These are phyloP conservation scores for Patella caerulea DNA, from an alignment of 2,888 invertebrate species.

Conservation along the genomic window DNA sequence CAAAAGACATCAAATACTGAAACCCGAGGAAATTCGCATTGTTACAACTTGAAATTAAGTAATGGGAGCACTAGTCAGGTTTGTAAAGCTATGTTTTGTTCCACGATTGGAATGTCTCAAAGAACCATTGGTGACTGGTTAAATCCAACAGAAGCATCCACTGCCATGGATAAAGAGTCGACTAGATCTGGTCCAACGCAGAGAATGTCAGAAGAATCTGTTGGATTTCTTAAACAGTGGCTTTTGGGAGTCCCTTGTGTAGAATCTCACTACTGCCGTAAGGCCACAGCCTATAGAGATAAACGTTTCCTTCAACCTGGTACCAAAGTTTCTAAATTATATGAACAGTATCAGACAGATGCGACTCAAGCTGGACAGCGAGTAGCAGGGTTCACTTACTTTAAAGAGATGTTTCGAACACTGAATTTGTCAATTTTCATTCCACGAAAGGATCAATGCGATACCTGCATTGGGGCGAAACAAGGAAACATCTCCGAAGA, in stretches of 20 bases:
- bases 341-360: not conserved
- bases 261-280: slow-evolving; percentile 4
- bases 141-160: not conserved
- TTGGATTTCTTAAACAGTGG: not conserved
- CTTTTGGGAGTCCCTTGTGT: not conserved
- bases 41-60: no score
- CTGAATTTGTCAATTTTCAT: slow-evolving; percentile 5
- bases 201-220: not conserved
- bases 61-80: not conserved
- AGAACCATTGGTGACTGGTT: not conserved
- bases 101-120: not conserved
- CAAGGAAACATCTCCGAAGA: not conserved
- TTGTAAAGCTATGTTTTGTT: slow-evolving; percentile 5
- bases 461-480: not conserved
- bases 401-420: not conserved
- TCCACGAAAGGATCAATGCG: not conserved
- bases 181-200: slow-evolving; percentile 1
- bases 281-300: not conserved
- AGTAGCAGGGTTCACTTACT: not conserved
- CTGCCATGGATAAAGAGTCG: slow-evolving; percentile 1
- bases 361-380: not conserved
- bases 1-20: no score
- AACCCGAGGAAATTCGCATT: no score
- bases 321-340: not conserved
- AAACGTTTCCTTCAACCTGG: not conserved